phyloP scores from a whole-genome alignment of 2,888 invertebrate species.

The Cepaea hortensis region DNA sequence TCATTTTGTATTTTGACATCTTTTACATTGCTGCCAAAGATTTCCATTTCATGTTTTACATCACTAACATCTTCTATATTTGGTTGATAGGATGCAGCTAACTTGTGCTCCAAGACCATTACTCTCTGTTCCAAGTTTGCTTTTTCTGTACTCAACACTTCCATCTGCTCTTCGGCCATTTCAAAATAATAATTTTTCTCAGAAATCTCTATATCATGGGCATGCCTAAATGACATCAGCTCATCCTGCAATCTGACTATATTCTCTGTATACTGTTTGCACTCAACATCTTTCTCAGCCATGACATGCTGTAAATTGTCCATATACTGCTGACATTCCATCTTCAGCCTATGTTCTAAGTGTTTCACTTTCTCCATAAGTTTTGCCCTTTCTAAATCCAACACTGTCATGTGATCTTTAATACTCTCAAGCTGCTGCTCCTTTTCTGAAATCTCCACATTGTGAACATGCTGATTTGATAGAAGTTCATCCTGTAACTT shows the following conservation, averaged over 20 bases:
- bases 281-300: conserved; percentile 34
- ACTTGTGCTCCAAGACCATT: conserved; percentile 31
- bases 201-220: conserved; percentile 23
- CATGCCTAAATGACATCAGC: conserved; percentile 22
- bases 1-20: conserved; percentile 17
- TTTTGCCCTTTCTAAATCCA: conserved; percentile 1
- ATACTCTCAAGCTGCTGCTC: conserved; percentile 26
- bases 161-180: conserved; percentile 31
- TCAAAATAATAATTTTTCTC: conserved; percentile 18
- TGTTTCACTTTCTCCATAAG: conserved; percentile 33
- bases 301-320: conserved; percentile 4
- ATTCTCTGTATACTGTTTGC: conserved; percentile 27
- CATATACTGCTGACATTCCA: conserved; percentile 7
- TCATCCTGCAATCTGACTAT: conserved; percentile 32
- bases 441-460: conserved; percentile 29
- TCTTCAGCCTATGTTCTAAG: conserved; percentile 7
- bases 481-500: conserved; percentile 36
- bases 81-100: background rate
- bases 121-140: conserved; percentile 19
- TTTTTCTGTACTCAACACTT: conserved; percentile 7
- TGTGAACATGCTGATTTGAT: conserved; percentile 24
- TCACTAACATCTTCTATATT: background rate
- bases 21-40: conserved; percentile 5
- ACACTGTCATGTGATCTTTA: conserved; percentile 26
- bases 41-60: conserved; percentile 28